These are phyloP conservation scores for Trichomalopsis sarcophagae DNA, from an alignment of 1,140 invertebrate genomes.

Conservation along the genomic window DNA sequence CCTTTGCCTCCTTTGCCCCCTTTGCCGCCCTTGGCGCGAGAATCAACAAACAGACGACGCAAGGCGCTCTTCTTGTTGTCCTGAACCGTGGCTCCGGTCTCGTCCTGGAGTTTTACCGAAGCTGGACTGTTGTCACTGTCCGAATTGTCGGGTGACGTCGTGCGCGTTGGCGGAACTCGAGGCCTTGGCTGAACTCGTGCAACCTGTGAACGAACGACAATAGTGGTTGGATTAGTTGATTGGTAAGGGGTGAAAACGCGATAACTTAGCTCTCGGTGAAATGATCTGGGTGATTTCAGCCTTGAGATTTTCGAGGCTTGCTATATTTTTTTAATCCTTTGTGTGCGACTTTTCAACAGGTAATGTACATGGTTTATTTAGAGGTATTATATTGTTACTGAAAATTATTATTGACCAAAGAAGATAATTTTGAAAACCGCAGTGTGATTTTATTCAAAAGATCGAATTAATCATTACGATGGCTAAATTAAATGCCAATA, in stretches of 20 bases:
- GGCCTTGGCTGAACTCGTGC: conserved; percentile 68
- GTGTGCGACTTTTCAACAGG: conserved; percentile 13
- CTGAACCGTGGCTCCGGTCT: conserved; percentile 75
- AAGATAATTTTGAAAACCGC: neutral
- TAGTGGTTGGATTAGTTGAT: conserved; percentile 2
- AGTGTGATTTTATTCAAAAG: too few relatives aligned
- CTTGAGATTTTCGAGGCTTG: neutral
- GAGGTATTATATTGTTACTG: neutral
- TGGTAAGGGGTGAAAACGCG: neutral
- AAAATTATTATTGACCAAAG: neutral
- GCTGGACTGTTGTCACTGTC: conserved; percentile 72
- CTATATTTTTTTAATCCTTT: conserved; percentile 23
- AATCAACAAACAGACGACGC: conserved; percentile 78
- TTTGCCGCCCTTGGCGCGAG: conserved; percentile 76
- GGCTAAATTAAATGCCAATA: too few relatives aligned
- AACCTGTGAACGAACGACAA: conserved; percentile 41
- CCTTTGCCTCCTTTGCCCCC: conserved; percentile 79
- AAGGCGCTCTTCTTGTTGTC: conserved; percentile 85
- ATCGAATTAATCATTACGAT: too few relatives aligned
- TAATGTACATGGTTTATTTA: conserved; percentile 31
- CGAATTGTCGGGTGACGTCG: conserved; percentile 68
- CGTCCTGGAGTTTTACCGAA: conserved; percentile 75
- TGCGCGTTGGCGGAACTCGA: conserved; percentile 63
- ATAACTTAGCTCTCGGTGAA: conserved; percentile 13
- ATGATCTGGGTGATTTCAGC: neutral